phyloP scores from a whole-genome alignment of 2,113 vertebrate species.

The Oncorhynchus kisutch region DNA sequence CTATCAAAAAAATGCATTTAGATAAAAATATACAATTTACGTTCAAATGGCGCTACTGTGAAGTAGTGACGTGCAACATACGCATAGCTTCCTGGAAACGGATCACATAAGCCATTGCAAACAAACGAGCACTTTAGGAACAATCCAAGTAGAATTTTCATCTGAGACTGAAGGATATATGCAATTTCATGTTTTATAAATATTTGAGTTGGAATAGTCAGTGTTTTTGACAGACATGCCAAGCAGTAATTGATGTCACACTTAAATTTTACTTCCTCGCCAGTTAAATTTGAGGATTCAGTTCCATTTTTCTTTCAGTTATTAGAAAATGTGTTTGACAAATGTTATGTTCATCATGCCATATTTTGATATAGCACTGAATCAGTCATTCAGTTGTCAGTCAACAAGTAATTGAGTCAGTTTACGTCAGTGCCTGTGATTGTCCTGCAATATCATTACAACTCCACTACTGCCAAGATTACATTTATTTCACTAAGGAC shows the following conservation, averaged over 20 bases:
- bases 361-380: slow-evolving; percentile 15
- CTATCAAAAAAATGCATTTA: too few relatives aligned
- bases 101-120: not conserved
- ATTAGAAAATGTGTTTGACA: slow-evolving; percentile 25
- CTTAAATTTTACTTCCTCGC: not conserved
- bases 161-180: slow-evolving; percentile 31
- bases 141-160: slow-evolving; percentile 15
- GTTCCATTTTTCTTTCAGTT: slow-evolving; percentile 33
- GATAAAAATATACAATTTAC: too few relatives aligned
- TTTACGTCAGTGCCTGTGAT: not conserved
- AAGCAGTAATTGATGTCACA: not conserved
- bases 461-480: not conserved
- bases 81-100: too few relatives aligned
- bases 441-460: too few relatives aligned
- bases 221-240: not conserved
- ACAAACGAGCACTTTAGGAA: not conserved
- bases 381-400: not conserved
- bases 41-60: too few relatives aligned
- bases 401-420: not conserved
- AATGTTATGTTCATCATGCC: slow-evolving; percentile 21
- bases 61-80: too few relatives aligned
- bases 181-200: slow-evolving; percentile 2
- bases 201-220: not conserved
- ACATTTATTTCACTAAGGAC: not conserved
- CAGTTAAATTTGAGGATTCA: not conserved